phyloP scores from a whole-genome alignment of 1,140 invertebrate genomes.

The Chrysopa pallens region DNA sequence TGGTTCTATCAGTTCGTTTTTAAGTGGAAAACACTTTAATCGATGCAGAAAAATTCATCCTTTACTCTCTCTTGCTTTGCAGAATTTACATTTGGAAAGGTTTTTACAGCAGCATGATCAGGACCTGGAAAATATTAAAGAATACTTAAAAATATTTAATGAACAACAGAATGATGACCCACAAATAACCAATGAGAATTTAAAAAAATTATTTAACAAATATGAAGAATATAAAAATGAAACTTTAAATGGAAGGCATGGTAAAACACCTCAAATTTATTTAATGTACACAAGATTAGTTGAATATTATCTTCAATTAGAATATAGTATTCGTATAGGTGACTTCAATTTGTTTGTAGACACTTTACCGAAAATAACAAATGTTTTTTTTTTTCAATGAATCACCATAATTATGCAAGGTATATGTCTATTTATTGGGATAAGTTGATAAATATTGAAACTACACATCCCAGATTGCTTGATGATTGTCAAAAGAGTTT shows the following conservation, averaged over 20 bases:
- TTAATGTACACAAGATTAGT: slow-evolving; percentile 3
- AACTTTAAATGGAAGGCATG: slow-evolving; percentile 6
- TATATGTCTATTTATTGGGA: slow-evolving; percentile 3
- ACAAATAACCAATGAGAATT: no score
- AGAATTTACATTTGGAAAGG: no score
- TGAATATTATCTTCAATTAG: slow-evolving; percentile 3
- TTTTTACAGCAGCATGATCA: no score
- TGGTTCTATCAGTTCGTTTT: slow-evolving; percentile 8
- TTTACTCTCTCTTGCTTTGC: no score
- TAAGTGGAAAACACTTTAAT: no score
- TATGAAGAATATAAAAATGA: slow-evolving; percentile 15
- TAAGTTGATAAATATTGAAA: slow-evolving; percentile 6
- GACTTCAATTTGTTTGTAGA: slow-evolving; percentile 5
- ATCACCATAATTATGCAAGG: slow-evolving; percentile 7
- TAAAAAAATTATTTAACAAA: not conserved
- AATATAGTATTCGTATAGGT: slow-evolving; percentile 4
- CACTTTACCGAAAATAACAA: slow-evolving; percentile 6
- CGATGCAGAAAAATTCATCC: no score
- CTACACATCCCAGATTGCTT: slow-evolving; percentile 6
- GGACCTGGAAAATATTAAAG: no score
- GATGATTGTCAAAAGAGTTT: slow-evolving; percentile 4
- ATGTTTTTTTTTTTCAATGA: slow-evolving; percentile 6
- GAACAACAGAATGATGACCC: no score
- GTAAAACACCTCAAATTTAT: slow-evolving; percentile 7
- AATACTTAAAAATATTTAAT: no score